These are phyloP conservation scores for Leguminivora glycinivorella DNA, from an alignment of 1,140 invertebrate species.

Conservation along the genomic window DNA sequence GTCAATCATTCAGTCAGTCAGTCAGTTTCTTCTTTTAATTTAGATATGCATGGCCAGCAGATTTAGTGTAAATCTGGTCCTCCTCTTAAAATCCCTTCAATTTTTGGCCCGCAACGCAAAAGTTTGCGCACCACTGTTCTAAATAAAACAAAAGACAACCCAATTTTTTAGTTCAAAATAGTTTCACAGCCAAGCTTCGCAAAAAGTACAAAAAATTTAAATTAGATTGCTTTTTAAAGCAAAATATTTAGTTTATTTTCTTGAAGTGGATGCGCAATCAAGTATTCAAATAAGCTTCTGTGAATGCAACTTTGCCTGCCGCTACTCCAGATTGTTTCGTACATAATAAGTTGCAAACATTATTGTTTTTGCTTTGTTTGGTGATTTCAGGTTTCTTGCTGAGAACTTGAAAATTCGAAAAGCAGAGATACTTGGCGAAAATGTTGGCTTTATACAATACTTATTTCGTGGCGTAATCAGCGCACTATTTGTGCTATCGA, in stretches of 20 bases:
- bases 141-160: no score
- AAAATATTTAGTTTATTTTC: slow-evolving; percentile 19
- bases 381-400: neutral
- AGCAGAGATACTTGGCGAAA: neutral
- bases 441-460: no score
- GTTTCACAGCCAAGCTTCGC: neutral
- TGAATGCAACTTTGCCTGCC: slow-evolving; percentile 9
- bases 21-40: no score
- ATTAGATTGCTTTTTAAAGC: neutral
- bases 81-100: no score
- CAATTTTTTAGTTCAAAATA: no score
- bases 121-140: no score
- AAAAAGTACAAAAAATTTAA: neutral
- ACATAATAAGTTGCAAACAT: slow-evolving; percentile 17
- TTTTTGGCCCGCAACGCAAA: no score
- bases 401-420: neutral
- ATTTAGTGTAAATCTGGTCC: no score
- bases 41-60: no score
- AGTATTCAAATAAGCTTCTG: slow-evolving; percentile 24
- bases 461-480: no score
- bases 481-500: no score
- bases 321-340: slow-evolving; percentile 1
- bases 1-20: no score
- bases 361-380: slow-evolving; percentile 6
- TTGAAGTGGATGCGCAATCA: slow-evolving; percentile 23